phyloP scores from a whole-genome alignment of 64 coral and sea anemone genomes.

The Hydrozoanthus tunicans region DNA sequence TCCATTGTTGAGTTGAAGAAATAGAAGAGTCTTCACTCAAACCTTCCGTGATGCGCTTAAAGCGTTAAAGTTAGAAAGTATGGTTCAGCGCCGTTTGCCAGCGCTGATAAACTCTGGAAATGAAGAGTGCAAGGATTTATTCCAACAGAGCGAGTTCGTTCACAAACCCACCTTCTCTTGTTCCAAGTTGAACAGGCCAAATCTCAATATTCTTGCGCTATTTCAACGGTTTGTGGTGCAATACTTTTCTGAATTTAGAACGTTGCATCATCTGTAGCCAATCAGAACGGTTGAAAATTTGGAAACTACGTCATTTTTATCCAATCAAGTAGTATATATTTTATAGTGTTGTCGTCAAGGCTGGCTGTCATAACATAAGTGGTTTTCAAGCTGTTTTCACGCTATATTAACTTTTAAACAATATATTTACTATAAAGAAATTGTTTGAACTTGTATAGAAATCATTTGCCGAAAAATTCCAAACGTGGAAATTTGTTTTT shows the following conservation, averaged over 20 bases:
- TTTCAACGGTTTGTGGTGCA: conserved; percentile 52
- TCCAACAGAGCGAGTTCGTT: background rate
- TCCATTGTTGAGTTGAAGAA: conserved; percentile 6
- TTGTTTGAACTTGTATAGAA: background rate
- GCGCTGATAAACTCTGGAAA: background rate
- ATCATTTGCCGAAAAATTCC: background rate
- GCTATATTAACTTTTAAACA: conserved; percentile 6
- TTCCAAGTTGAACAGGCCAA: background rate
- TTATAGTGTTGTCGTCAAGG: conserved; percentile 3
- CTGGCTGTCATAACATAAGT: background rate
- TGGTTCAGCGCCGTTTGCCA: conserved; percentile 45
- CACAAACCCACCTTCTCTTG: too few species aligned
- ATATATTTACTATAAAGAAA: background rate
- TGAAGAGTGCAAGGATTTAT: background rate
- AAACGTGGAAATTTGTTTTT: background rate
- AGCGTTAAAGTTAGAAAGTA: conserved; percentile 27
- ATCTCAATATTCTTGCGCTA: background rate
- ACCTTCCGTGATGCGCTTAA: conserved; percentile 62
- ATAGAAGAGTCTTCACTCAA: conserved; percentile 47
- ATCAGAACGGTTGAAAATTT: conserved; percentile 21
- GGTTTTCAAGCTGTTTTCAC: background rate
- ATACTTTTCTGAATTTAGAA: conserved; percentile 21
- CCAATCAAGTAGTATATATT: conserved; percentile 13
- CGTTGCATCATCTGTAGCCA: conserved; percentile 46
- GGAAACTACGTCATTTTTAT: conserved; percentile 21